A percentile compares a stretch with the other conserved stretches of the same genome.
These are phyloP conservation scores for Saccostrea glomerata DNA, from an alignment of 1,140 invertebrate species.

Conservation along the genomic window DNA sequence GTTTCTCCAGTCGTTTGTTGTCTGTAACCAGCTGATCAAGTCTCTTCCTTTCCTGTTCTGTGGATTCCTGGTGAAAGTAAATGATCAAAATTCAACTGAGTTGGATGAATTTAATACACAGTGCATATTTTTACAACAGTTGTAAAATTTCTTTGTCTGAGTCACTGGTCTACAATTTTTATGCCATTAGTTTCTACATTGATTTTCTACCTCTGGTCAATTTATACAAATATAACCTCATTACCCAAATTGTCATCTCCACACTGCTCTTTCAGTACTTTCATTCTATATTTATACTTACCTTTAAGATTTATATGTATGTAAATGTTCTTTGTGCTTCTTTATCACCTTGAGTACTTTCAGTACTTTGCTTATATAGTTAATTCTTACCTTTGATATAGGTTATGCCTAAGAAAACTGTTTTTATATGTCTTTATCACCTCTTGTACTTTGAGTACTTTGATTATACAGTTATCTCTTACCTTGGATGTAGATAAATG, in stretches of 20 bases:
- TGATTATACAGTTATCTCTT: conserved; percentile 70
- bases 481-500: conserved; percentile 72
- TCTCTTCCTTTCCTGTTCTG: conserved; percentile 75
- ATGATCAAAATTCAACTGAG: not conserved
- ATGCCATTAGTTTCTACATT: too few species aligned
- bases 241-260: too few species aligned
- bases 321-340: too few species aligned
- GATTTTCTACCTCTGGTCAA: too few species aligned
- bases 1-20: conserved; percentile 79
- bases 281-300: too few species aligned
- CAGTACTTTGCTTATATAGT: not conserved
- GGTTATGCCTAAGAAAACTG: conserved; percentile 75
- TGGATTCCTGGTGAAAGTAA: conserved; percentile 65
- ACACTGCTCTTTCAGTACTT: too few species aligned
- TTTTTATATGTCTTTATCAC: conserved; percentile 68
- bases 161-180: too few species aligned
- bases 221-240: too few species aligned
- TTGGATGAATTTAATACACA: not conserved
- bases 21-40: conserved; percentile 77
- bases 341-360: not conserved
- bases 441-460: too few species aligned
- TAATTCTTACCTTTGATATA: conserved; percentile 73
- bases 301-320: too few species aligned
- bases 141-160: too few species aligned
- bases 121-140: not conserved